These are phyloP conservation scores for Glaucidium brasilianum DNA, from an alignment of 2,113 vertebrate species.

Conservation along the genomic window DNA sequence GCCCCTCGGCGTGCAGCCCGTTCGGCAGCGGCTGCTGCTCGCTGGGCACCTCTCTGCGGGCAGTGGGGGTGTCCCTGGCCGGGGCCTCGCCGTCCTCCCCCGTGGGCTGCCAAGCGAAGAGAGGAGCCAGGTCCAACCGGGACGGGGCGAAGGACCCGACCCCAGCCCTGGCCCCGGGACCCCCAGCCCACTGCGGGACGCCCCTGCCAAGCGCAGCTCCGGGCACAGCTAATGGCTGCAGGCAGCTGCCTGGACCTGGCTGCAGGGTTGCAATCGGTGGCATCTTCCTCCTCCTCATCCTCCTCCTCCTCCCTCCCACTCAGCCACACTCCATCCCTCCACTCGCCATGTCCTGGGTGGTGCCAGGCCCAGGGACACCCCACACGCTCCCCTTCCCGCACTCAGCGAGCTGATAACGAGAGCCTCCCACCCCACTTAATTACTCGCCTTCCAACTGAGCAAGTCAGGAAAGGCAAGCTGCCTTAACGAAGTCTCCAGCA, in stretches of 20 bases:
- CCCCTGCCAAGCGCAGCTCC: accelerated
- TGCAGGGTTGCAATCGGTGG: accelerated
- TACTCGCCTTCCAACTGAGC: not conserved
- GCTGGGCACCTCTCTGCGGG: constrained; percentile 51
- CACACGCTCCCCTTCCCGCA: accelerated
- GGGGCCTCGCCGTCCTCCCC: constrained; percentile 76
- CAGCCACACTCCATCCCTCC: not conserved
- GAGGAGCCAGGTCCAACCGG: accelerated
- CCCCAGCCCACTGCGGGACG: accelerated
- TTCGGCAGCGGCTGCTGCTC: constrained; percentile 40
- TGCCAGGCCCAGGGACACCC: accelerated
- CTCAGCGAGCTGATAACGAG: not conserved
- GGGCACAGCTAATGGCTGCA: accelerated
- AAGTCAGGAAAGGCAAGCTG: not conserved
- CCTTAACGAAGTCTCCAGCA: not conserved
- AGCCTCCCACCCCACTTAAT: not conserved
- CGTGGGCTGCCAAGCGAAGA: constrained; percentile 21
- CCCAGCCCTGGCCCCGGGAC: not conserved
- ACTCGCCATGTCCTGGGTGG: accelerated
- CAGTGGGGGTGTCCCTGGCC: constrained; percentile 60
- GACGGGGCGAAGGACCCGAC: accelerated
- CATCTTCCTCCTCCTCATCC: not conserved
- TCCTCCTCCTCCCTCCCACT: not conserved
- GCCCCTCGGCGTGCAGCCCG: constrained; percentile 35
- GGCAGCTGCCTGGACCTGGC: not conserved